These are phyloP conservation scores for Antedon bifida DNA, from an alignment of 35 echinoderm and acorn worm genomes.

Conservation along the genomic window DNA sequence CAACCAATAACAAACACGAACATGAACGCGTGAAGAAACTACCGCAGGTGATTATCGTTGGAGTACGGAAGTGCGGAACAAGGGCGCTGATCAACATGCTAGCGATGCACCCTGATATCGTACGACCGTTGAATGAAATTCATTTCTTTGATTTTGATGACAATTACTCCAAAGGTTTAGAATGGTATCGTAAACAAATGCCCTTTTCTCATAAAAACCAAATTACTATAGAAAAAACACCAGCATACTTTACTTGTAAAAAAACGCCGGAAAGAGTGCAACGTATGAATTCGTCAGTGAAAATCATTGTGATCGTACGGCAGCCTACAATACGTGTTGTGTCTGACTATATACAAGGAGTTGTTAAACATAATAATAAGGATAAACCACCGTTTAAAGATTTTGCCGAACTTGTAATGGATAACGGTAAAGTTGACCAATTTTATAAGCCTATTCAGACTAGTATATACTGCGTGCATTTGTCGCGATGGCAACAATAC, in stretches of 20 bases:
- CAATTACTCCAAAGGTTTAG: conserved; percentile 42
- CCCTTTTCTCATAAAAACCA: conserved; percentile 59
- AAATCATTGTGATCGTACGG: conserved; percentile 64
- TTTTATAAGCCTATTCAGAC: not conserved
- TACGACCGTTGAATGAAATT: conserved; percentile 45
- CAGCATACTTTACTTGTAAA: conserved; percentile 64
- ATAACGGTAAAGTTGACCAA: not conserved
- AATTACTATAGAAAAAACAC: conserved; percentile 86
- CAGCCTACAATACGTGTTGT: conserved; percentile 63
- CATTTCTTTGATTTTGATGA: conserved; percentile 79
- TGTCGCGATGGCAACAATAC: not conserved
- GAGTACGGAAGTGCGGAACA: conserved; percentile 89
- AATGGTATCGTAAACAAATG: conserved; percentile 80
- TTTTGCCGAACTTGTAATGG: conserved; percentile 14
- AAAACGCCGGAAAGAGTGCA: conserved; percentile 44
- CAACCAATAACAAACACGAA: not conserved
- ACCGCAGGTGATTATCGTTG: conserved; percentile 77
- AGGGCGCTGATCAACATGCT: conserved; percentile 91
- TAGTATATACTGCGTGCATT: not conserved
- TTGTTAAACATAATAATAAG: conserved; percentile 12
- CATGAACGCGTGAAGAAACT: conserved; percentile 20
- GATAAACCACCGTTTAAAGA: conserved; percentile 13
- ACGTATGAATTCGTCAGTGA: conserved; percentile 52
- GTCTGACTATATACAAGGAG: conserved; percentile 77
- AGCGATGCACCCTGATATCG: conserved; percentile 65